Conservation (phyloP, 2,113 vertebrate species). For the Colius striatus region DNA sequence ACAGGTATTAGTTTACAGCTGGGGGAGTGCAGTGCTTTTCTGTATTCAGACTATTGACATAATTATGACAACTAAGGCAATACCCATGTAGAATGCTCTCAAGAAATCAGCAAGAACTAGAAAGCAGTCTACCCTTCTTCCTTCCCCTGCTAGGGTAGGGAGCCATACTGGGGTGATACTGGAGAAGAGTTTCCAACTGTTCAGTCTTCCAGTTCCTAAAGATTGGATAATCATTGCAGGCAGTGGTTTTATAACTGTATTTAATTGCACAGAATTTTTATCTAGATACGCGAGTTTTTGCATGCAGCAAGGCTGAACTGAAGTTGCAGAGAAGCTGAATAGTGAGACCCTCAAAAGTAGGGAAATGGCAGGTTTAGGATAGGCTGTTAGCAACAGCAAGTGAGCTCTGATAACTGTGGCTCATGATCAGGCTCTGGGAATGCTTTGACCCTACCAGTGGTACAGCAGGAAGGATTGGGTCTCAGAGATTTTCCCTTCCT, state of each 20-base stretch:
- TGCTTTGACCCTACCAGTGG: neutral
- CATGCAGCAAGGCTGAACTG: neutral
- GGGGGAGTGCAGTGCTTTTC: neutral
- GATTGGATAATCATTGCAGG: accelerated
- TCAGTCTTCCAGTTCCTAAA: neutral
- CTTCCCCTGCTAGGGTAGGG: neutral
- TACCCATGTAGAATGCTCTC: neutral
- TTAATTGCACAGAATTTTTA: neutral
- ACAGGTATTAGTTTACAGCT: neutral
- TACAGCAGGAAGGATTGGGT: neutral
- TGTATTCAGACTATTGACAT: neutral
- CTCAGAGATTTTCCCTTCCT: neutral
- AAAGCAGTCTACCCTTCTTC: neutral
- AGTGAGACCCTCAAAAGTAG: neutral
- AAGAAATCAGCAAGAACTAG: neutral
- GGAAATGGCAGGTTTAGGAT: neutral
- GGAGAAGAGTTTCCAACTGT: neutral
- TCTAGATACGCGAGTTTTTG: neutral
- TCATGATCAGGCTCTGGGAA: neutral
- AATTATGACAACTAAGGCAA: neutral
- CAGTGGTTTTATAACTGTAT: neutral
- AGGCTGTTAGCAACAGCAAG: neutral
- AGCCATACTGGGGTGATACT: neutral
- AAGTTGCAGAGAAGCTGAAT: neutral
- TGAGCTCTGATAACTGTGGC: neutral